These are phyloP conservation scores for Sminthurides bifidus DNA, from an alignment of 1,140 invertebrate species.

Conservation along the genomic window DNA sequence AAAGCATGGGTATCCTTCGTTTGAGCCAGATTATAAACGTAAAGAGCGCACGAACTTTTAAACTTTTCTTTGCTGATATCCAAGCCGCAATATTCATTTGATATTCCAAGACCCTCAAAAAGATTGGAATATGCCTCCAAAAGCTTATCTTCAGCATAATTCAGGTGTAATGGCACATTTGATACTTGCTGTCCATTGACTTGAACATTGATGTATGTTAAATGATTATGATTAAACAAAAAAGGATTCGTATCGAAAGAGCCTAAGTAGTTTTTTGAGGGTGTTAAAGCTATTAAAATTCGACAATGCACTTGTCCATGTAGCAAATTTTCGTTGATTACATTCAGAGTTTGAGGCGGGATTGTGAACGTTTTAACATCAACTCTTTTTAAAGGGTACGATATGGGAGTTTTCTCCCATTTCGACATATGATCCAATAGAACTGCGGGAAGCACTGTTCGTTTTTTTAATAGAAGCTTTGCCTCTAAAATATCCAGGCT, in stretches of 20 bases:
- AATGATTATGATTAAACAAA: constrained; percentile 13
- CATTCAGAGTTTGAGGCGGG: constrained; percentile 8
- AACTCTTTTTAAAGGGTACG: constrained; percentile 15
- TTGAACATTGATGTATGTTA: constrained; percentile 11
- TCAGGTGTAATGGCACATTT: no score
- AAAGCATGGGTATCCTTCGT: no score
- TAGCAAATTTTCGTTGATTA: constrained; percentile 26
- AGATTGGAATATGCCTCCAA: no score
- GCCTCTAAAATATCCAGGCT: constrained; percentile 19
- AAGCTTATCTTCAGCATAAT: no score
- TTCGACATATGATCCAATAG: constrained; percentile 13
- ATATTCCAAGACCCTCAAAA: no score
- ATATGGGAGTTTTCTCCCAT: background rate
- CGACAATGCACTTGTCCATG: constrained; percentile 18
- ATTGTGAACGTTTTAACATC: constrained; percentile 26
- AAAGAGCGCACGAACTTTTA: no score
- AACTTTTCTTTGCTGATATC: no score
- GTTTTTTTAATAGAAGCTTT: constrained; percentile 17
- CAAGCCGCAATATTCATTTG: no score
- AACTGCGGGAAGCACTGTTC: constrained; percentile 2
- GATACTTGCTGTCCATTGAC: constrained; percentile 21
- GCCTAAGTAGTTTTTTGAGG: constrained; percentile 18
- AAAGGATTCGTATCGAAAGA: constrained; percentile 15
- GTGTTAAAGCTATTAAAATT: constrained; percentile 13
- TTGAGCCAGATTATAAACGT: no score